A percentile compares a stretch with the other conserved stretches of the same genome.
phyloP scores from a whole-genome alignment of 1,140 invertebrate species.

The Paracyclopina nana region DNA sequence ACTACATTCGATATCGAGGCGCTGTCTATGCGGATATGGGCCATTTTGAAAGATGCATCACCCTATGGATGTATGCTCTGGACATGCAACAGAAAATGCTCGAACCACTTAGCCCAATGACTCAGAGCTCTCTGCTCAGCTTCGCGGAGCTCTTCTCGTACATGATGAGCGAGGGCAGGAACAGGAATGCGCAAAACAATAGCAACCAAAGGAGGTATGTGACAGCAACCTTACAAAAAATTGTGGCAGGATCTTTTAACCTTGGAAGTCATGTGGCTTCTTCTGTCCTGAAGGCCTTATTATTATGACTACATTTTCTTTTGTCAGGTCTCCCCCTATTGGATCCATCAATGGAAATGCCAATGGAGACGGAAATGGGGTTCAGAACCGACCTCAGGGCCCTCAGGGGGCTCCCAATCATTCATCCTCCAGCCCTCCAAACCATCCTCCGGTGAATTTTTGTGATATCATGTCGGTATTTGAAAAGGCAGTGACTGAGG shows the following conservation, averaged over 20 bases:
- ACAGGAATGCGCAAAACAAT: too few species aligned
- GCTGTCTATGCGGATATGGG: conserved; percentile 86
- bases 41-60: conserved; percentile 71
- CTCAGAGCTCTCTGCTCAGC: conserved; percentile 71
- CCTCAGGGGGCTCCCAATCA: too few species aligned
- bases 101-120: conserved; percentile 80
- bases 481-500: conserved; percentile 41
- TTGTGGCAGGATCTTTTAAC: too few species aligned
- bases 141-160: conserved; percentile 88
- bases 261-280: too few species aligned
- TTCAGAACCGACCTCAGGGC: too few species aligned
- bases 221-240: too few species aligned
- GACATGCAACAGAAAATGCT: conserved; percentile 86
- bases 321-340: too few species aligned
- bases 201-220: background rate
- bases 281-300: too few species aligned
- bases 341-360: background rate
- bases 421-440: too few species aligned
- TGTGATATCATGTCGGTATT: conserved; percentile 61
- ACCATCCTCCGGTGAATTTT: conserved; percentile 45
- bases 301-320: too few species aligned
- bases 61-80: conserved; percentile 87
- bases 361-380: too few species aligned
- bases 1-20: conserved; percentile 73
- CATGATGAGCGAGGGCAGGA: conserved; percentile 48